Evolutionary conservation across 2,797 vertebrate species (phyloP).

Genomic region (Catostomus latipinnis): DNA sequence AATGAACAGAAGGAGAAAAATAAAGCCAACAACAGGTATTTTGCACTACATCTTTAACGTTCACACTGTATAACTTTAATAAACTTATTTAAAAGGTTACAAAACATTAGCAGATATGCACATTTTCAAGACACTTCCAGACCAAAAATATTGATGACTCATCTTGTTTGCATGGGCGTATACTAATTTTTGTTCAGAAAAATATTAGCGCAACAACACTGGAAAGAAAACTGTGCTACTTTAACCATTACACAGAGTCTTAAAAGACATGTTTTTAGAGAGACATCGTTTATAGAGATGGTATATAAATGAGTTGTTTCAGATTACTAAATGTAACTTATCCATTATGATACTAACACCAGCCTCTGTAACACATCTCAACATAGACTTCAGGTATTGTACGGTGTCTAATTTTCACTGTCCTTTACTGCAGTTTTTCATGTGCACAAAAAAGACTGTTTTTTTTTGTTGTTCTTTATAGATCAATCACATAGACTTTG

Average conservation of each 20-base stretch:
- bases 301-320: not conserved
- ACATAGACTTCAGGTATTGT: constrained; percentile 65
- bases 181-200: too few relatives aligned
- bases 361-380: constrained; percentile 72
- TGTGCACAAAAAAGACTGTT: constrained; percentile 62
- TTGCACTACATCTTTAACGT: not conserved
- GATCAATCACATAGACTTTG: constrained; percentile 11
- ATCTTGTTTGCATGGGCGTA: too few relatives aligned
- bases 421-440: constrained; percentile 71
- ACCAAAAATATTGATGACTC: too few relatives aligned
- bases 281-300: not conserved
- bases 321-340: not conserved
- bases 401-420: constrained; percentile 75
- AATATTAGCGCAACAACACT: too few relatives aligned
- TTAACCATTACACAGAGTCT: too few relatives aligned
- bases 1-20: constrained; percentile 97
- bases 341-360: constrained; percentile 33
- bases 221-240: too few relatives aligned
- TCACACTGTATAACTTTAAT: not conserved
- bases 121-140: too few relatives aligned
- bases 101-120: too few relatives aligned
- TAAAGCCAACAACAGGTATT: constrained; percentile 93
- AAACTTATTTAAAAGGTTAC: too few relatives aligned
- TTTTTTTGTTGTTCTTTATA: not conserved
- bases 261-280: not conserved